These are phyloP conservation scores for Silurus glanis DNA, from an alignment of 2,113 vertebrate genomes.

Conservation along the genomic window DNA sequence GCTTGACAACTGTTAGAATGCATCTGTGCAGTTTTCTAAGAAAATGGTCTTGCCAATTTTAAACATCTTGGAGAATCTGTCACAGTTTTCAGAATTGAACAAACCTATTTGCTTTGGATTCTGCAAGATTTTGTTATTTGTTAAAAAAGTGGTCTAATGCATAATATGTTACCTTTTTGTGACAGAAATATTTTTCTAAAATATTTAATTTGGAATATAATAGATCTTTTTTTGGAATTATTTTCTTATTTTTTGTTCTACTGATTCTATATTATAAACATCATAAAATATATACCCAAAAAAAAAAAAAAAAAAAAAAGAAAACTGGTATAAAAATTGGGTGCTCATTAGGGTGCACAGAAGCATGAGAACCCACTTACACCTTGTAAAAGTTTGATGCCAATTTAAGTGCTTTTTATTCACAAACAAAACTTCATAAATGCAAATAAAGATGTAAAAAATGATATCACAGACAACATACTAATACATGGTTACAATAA, in stretches of 20 bases:
- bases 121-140: neutral
- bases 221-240: neutral
- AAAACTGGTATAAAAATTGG: neutral
- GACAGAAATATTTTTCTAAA: neutral
- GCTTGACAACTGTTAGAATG: neutral
- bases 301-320: neutral
- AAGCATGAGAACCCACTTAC: neutral
- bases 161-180: neutral
- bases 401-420: neutral
- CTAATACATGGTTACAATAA: neutral
- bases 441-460: neutral
- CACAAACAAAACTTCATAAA: neutral
- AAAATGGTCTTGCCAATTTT: neutral
- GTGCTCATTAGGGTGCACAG: neutral
- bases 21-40: neutral
- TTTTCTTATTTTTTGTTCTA: neutral
- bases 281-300: neutral
- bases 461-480: neutral
- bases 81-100: neutral
- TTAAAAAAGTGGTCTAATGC: neutral
- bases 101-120: neutral
- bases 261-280: neutral
- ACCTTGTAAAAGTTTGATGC: neutral
- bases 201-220: neutral
- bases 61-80: neutral